Percentiles rank a stretch among this genome's conserved stretches.
Evolutionary conservation across 2,888 invertebrate genomes (phyloP).

Genomic region (Synanthedon tipuliformis): DNA sequence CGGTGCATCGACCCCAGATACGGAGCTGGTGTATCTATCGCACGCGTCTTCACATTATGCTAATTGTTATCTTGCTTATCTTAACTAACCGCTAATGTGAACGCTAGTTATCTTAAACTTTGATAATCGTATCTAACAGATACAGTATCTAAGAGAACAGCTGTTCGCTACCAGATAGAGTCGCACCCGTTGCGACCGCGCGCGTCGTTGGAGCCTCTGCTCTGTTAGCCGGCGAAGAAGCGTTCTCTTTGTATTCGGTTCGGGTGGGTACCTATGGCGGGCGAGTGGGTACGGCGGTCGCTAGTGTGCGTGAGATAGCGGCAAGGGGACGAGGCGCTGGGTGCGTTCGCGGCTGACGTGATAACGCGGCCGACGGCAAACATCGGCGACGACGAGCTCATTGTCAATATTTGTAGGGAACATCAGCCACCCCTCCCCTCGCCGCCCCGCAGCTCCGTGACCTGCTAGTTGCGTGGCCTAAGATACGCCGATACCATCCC

Average conservation of each 20-base stretch:
- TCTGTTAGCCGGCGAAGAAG: too few relatives aligned
- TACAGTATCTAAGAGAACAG: slow-evolving; percentile 37
- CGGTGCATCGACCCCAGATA: slow-evolving; percentile 50
- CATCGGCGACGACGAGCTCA: slow-evolving; percentile 31
- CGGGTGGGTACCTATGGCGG: too few relatives aligned
- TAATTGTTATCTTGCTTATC: slow-evolving; percentile 66
- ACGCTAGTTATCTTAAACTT: slow-evolving; percentile 51
- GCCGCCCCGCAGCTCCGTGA: slow-evolving; percentile 4
- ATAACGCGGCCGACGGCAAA: slow-evolving; percentile 43
- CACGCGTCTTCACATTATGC: slow-evolving; percentile 52
- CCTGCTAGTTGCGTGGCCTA: slow-evolving; percentile 30
- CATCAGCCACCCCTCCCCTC: slow-evolving; percentile 10
- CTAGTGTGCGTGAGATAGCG: not conserved
- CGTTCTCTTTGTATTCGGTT: too few relatives aligned
- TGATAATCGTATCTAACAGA: slow-evolving; percentile 61
- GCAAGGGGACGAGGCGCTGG: slow-evolving; percentile 14
- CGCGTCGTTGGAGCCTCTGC: not conserved
- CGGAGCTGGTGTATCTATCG: slow-evolving; percentile 27
- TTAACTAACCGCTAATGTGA: slow-evolving; percentile 64
- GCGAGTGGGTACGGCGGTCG: not conserved
- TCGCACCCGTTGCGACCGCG: slow-evolving; percentile 9
- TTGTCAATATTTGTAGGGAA: slow-evolving; percentile 49
- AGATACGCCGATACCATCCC: slow-evolving; percentile 55
- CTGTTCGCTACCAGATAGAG: slow-evolving; percentile 2
- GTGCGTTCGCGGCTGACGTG: slow-evolving; percentile 39